These are phyloP conservation scores for Maconellicoccus hirsutus DNA, from an alignment of 1,140 invertebrate genomes.

Conservation along the genomic window DNA sequence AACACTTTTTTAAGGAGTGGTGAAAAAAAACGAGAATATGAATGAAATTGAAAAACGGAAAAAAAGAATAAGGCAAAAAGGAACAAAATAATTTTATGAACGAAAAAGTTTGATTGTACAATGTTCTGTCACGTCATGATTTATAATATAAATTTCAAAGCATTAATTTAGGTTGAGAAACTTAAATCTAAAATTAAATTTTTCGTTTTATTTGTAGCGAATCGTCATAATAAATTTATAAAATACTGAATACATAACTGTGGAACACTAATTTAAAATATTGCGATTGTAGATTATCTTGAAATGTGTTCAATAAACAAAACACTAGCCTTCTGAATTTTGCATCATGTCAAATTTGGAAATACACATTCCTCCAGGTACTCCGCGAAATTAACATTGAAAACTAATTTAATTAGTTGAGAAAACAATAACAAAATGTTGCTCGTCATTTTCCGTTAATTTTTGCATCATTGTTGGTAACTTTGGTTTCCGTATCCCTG, in stretches of 20 bases:
- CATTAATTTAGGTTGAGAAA: no score
- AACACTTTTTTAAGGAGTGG: background rate
- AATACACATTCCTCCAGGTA: background rate
- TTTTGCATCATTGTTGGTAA: conserved; percentile 1
- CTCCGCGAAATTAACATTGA: background rate
- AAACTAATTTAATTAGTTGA: conserved; percentile 4
- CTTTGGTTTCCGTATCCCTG: conserved; percentile 46
- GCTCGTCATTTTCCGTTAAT: background rate
- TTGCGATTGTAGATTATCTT: background rate
- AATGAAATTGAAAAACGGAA: background rate
- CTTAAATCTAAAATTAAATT: no score
- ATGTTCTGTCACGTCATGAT: no score
- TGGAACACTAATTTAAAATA: no score
- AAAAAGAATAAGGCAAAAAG: background rate
- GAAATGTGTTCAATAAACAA: background rate
- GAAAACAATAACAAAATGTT: background rate
- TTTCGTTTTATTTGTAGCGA: no score
- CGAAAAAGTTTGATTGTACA: background rate
- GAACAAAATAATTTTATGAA: background rate
- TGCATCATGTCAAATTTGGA: background rate
- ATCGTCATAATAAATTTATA: no score
- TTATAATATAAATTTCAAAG: no score
- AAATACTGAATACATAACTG: no score
- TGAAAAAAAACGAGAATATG: background rate
- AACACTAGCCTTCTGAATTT: background rate